A percentile compares a stretch with the other conserved stretches of the same genome.
Conservation (phyloP, 2,113 vertebrate species). For the Phalacrocorax pelagicus region DNA sequence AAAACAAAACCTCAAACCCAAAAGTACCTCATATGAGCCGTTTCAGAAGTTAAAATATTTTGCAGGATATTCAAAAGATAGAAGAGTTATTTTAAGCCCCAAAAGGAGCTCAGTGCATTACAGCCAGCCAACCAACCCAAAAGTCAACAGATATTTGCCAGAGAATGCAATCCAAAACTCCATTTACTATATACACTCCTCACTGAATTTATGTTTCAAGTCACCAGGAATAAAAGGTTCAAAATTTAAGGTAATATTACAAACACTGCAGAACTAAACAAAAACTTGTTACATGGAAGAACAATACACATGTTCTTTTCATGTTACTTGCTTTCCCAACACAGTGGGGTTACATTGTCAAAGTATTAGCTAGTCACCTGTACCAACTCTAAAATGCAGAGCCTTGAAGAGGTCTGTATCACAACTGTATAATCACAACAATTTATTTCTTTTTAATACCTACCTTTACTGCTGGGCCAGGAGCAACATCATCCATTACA, state of each 20-base stretch:
- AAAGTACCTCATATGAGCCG: not conserved
- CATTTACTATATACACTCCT: not conserved
- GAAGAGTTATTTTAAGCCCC: not conserved
- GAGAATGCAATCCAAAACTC: not conserved
- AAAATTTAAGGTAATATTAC: not conserved
- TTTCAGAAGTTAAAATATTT: not conserved
- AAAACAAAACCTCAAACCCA: not conserved
- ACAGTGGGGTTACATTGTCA: not conserved
- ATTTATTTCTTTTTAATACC: not conserved
- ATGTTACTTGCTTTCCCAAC: not conserved
- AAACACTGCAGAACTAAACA: not conserved
- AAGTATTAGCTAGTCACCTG: not conserved
- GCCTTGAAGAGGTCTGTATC: not conserved
- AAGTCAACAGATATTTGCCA: not conserved
- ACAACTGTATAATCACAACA: not conserved
- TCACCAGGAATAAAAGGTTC: not conserved
- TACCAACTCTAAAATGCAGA: not conserved
- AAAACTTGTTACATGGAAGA: not conserved
- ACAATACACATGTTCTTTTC: not conserved
- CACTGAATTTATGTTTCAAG: not conserved
- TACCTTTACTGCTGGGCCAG: slow-evolving; percentile 92
- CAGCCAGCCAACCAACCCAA: not conserved
- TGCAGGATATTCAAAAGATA: not conserved
- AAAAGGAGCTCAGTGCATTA: not conserved
- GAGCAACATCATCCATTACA: slow-evolving; percentile 90